Evolutionary conservation across 2,113 vertebrate genomes (phyloP), one percentile per base, ranked within the genome.

Genomic region (Ctenomys sociabilis): DNA sequence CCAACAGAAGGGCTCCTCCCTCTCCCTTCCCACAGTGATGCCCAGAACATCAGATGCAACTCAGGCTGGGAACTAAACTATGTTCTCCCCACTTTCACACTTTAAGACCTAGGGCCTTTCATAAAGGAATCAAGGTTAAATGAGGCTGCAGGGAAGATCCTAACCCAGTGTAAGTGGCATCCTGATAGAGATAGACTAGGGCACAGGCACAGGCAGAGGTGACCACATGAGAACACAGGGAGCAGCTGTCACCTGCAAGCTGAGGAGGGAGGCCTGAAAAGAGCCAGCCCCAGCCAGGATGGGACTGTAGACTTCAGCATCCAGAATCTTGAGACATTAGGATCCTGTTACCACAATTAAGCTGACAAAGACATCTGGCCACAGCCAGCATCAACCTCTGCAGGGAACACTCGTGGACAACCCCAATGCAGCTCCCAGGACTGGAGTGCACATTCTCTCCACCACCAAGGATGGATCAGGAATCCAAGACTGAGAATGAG

Each of bases 201-300:
- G 32, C 75, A 32, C 45, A 30, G 73, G 49, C 24, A 4, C 37
- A 45, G 24, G 19, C 10, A 16, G 49, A 5, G 40, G 35, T 0
- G 28, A 6, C 28, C 73, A 0, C 2, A 0, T 35, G 81, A 30
- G 22, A 22, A n/a, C 8, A 45, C 0, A 13, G 49, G 2, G 7
- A 73, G 21, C 16, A 84, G 11, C 40, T 0, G 1, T 7, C 57
- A 0, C 11, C 59, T 1, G 0, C 7, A 22, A 1, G 30, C 80
- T 32, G 1, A 68, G 2, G 12, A 52, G 30, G n/a, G 59, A 64
- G 72, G 16, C 12, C 68, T 14, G 11, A 72, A 22, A 78, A 28
- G 12, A 68, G 1, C 43, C 61, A 10, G 43, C 9, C 24, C 52
- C 13, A 4, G 72, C 0, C 30, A 19, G 2, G 8, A n/a, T 22